These are phyloP conservation scores for Heliconius ismenius DNA, from an alignment of 2,888 invertebrate genomes.

Conservation along the genomic window DNA sequence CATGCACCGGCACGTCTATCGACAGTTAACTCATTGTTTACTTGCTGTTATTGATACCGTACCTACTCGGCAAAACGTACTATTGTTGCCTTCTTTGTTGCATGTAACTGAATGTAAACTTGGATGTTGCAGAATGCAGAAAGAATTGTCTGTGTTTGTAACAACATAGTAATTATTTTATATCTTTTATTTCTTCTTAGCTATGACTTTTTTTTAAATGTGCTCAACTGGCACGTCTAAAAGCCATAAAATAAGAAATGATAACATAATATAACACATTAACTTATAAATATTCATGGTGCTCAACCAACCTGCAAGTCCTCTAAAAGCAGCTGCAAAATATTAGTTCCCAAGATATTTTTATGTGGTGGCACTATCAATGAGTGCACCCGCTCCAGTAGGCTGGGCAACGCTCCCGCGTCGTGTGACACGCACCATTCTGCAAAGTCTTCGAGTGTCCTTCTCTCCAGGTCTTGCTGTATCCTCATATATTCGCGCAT, in stretches of 20 bases:
- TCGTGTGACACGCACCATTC: conserved; percentile 86
- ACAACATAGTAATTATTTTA: not conserved
- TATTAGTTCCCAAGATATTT: conserved; percentile 70
- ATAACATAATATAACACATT: not conserved
- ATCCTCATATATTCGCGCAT: conserved; percentile 83
- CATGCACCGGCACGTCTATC: not conserved
- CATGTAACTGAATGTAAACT: conserved; percentile 12
- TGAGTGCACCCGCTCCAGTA: conserved; percentile 85
- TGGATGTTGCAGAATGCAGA: not conserved
- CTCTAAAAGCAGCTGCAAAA: conserved; percentile 66
- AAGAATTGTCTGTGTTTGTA: conserved; percentile 16
- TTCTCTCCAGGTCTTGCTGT: conserved; percentile 80
- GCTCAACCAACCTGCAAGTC: conserved; percentile 66
- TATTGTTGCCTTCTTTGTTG: conserved; percentile 21
- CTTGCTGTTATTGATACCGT: conserved; percentile 13
- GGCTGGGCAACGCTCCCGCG: conserved; percentile 83
- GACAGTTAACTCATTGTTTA: conserved; percentile 19
- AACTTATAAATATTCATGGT: not conserved
- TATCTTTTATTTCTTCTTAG: not conserved
- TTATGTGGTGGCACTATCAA: conserved; percentile 79
- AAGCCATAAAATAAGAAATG: too few relatives aligned
- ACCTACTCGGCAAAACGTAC: not conserved
- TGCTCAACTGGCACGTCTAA: too few relatives aligned
- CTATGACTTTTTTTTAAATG: too few relatives aligned
- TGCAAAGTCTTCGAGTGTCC: conserved; percentile 87